phyloP scores from a whole-genome alignment of 2,797 vertebrate species.

The Balearica regulorum region DNA sequence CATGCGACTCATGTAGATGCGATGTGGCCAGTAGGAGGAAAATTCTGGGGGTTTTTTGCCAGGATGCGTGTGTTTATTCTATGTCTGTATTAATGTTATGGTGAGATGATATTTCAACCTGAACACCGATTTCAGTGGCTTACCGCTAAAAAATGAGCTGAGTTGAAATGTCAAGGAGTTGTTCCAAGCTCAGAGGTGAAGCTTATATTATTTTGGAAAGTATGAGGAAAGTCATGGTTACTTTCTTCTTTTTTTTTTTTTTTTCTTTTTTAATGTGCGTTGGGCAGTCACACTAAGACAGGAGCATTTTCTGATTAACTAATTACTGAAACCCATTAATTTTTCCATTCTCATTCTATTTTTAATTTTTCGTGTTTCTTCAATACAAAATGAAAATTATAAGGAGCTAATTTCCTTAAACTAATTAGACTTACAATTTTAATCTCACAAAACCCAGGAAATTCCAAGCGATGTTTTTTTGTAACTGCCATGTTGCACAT shows the following conservation, averaged over 20 bases:
- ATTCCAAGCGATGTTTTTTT: constrained; percentile 63
- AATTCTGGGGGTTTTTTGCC: constrained; percentile 46
- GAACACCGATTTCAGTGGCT: constrained; percentile 34
- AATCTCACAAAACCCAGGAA: constrained; percentile 60
- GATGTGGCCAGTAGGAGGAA: constrained; percentile 28
- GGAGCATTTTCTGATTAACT: constrained; percentile 63
- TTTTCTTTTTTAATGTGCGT: not conserved
- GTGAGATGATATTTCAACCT: constrained; percentile 42
- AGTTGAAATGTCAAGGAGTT: constrained; percentile 58
- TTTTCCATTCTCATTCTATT: constrained; percentile 59
- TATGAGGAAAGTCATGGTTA: constrained; percentile 59
- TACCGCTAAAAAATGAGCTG: constrained; percentile 45
- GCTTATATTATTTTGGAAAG: constrained; percentile 65
- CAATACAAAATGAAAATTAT: constrained; percentile 65
- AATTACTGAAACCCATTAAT: constrained; percentile 60
- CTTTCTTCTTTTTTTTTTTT: not conserved
- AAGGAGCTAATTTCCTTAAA: constrained; percentile 56
- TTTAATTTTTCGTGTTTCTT: constrained; percentile 60
- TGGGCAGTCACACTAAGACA: constrained; percentile 61
- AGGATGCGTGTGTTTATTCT: constrained; percentile 32
- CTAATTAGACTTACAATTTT: constrained; percentile 64
- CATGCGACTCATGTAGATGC: not conserved
- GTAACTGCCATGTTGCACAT: constrained; percentile 60
- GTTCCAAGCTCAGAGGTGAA: constrained; percentile 61
- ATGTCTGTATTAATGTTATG: constrained; percentile 15